Base-by-base conservation (phyloP, 2,888 invertebrate species). In the Pyrgus malvae region DNA sequence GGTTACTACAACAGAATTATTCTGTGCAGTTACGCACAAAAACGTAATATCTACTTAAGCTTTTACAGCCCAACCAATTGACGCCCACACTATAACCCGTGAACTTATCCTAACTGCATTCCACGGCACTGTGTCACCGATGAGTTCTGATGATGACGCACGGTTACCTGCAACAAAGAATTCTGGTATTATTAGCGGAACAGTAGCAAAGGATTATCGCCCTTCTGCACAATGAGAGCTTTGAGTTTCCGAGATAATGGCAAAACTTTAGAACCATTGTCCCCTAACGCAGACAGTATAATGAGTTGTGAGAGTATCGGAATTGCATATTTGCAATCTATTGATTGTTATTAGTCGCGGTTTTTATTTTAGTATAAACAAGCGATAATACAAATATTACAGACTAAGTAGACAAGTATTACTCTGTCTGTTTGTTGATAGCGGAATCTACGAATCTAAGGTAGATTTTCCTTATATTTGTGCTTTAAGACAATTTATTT, bases 121-220 rank as follows among this genome's bases (percentile, higher is more conserved):
- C 87, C 78, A 53, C 12, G 7, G 16, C 56, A 67, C 62, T 78
- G 80, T 71, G 75, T 84, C 86, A 83, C 57, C 46, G 65, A 60
- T n/a, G n/a, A n/a, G n/a, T n/a, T n/a, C n/a, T n/a, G n/a, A n/a
- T n/a, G n/a, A n/a, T 81, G 84, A 85, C 80, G 74, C 78, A 80
- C 59, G 58, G 65, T 67, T 87, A 88, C 87, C 87, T 88, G 87
- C 60, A 87, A 88, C 84, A 86, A 87, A 74, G 78, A 76, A 78
- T 66, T 65, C 56, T 48, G 64, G 70, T 66, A 60, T 67, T 69
- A 60, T 54, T 57, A 49, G 14, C 55, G 29, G 46, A 33, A 37
- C 27, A 17, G 9, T 29, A 14, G 7, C 31, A 50, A 17, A 2
- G 40, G 31, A 54, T 41, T 46, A 46, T 54, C 37, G 21, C 12